These are phyloP conservation scores for Atta colombica DNA, from an alignment of 1,140 invertebrate genomes.

Conservation along the genomic window DNA sequence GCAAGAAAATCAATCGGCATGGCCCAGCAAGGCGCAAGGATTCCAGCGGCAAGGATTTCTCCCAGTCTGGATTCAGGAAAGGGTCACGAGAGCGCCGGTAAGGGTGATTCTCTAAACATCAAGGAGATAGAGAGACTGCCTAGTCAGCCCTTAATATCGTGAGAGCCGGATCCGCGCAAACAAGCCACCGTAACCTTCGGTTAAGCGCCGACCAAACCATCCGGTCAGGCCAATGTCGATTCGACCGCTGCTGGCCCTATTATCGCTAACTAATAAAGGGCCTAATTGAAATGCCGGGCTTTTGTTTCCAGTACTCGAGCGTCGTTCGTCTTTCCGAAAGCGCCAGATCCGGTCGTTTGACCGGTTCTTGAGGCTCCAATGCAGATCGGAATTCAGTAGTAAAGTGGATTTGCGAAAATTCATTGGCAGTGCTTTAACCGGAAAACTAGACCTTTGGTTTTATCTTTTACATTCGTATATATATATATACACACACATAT, in stretches of 20 bases:
- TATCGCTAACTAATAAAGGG: slow-evolving; percentile 86
- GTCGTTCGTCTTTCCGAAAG: slow-evolving; percentile 62
- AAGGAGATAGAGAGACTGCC: slow-evolving; percentile 79
- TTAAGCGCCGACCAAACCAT: slow-evolving; percentile 83
- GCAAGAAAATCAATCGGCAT: slow-evolving; percentile 85
- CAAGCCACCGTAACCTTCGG: slow-evolving; percentile 81
- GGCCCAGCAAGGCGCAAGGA: slow-evolving; percentile 67
- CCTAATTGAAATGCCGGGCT: slow-evolving; percentile 85
- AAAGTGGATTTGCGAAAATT: slow-evolving; percentile 28
- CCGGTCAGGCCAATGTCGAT: slow-evolving; percentile 57
- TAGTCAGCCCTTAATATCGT: slow-evolving; percentile 86
- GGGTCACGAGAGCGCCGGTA: slow-evolving; percentile 33
- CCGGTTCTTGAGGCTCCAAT: slow-evolving; percentile 33
- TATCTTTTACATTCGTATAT: neutral
- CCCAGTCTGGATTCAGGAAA: slow-evolving; percentile 24
- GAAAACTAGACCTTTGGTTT: neutral
- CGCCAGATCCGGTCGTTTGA: slow-evolving; percentile 60
- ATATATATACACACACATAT: too few relatives aligned
- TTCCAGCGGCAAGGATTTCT: slow-evolving; percentile 25
- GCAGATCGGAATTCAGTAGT: slow-evolving; percentile 20
- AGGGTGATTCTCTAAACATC: slow-evolving; percentile 68
- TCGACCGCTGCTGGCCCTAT: slow-evolving; percentile 80
- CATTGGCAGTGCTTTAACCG: neutral
- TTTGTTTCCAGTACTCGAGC: slow-evolving; percentile 81
- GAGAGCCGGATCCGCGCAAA: slow-evolving; percentile 85